Evolutionary conservation across 2,888 invertebrate genomes (phyloP).

Genomic region (Cotesia congregata): DNA sequence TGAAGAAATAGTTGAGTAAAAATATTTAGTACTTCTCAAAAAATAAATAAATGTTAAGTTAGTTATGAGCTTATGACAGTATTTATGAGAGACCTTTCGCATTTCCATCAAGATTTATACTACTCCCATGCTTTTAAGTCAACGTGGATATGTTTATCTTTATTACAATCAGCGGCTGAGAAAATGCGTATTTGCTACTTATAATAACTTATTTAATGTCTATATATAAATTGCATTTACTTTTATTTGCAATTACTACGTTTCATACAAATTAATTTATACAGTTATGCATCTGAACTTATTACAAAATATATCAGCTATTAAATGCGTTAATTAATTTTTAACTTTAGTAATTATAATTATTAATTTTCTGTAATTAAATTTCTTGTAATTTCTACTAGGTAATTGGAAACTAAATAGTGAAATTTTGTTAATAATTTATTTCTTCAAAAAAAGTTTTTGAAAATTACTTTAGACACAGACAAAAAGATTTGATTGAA

Average conservation of each 20-base stretch:
- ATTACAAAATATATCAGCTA: neutral
- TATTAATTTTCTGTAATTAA: too few species aligned
- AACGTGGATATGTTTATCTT: slow-evolving; percentile 11
- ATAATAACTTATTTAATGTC: slow-evolving; percentile 3
- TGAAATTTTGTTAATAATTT: too few species aligned
- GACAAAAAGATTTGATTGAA: too few species aligned
- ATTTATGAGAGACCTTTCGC: slow-evolving; percentile 3
- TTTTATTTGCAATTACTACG: neutral
- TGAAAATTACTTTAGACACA: too few species aligned
- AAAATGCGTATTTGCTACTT: slow-evolving; percentile 5
- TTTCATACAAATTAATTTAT: neutral
- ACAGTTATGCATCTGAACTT: neutral
- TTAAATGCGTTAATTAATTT: neutral
- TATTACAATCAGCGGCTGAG: slow-evolving; percentile 9
- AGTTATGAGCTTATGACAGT: neutral
- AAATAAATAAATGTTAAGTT: neutral
- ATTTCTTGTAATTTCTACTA: too few species aligned
- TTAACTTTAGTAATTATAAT: too few species aligned
- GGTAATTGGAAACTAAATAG: too few species aligned
- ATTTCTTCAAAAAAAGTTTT: too few species aligned
- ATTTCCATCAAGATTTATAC: neutral
- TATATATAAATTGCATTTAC: neutral
- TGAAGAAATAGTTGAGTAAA: neutral
- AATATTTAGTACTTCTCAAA: neutral
- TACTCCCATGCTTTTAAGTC: neutral